A percentile compares a stretch with the other conserved stretches of the same genome.
These are phyloP conservation scores for Eolophus roseicapilla DNA, from an alignment of 2,113 vertebrate genomes.

Conservation along the genomic window DNA sequence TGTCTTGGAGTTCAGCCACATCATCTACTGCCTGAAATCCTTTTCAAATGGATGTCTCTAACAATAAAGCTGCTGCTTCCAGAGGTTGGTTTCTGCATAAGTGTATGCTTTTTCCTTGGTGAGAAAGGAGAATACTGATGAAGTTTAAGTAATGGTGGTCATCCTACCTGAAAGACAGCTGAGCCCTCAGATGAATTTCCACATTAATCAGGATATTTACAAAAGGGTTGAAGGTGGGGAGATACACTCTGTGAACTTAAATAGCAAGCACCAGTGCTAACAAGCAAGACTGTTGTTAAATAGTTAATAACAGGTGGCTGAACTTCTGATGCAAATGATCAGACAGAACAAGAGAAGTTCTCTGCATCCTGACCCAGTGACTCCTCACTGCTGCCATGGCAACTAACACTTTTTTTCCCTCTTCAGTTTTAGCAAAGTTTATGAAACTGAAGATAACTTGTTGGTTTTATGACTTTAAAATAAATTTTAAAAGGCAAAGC, in stretches of 20 bases:
- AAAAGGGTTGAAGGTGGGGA: neutral
- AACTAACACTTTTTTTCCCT: neutral
- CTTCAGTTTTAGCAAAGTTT: slow-evolving; percentile 30
- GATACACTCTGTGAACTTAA: neutral
- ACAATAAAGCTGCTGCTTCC: neutral
- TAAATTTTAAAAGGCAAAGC: slow-evolving; percentile 1
- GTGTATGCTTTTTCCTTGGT: neutral
- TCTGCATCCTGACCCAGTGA: slow-evolving; percentile 12
- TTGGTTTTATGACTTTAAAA: slow-evolving; percentile 25
- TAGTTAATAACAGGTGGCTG: slow-evolving; percentile 57
- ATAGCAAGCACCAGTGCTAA: neutral
- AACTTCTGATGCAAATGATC: slow-evolving; percentile 52
- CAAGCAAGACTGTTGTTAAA: slow-evolving; percentile 32
- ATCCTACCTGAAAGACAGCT: neutral
- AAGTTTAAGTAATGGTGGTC: neutral
- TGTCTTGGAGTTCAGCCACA: neutral
- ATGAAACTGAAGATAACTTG: slow-evolving; percentile 12
- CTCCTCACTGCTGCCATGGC: slow-evolving; percentile 6
- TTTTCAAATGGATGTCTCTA: neutral
- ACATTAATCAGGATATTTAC: neutral
- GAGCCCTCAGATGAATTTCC: neutral
- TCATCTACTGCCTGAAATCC: neutral
- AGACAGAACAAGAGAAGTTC: slow-evolving; percentile 40
- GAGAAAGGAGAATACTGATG: neutral
- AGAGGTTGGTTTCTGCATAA: neutral